A percentile compares a stretch with the other conserved stretches of the same genome.
These are phyloP conservation scores for Lepilemur septentrionalis DNA, from an alignment of 2,797 vertebrate species.

Conservation along the genomic window DNA sequence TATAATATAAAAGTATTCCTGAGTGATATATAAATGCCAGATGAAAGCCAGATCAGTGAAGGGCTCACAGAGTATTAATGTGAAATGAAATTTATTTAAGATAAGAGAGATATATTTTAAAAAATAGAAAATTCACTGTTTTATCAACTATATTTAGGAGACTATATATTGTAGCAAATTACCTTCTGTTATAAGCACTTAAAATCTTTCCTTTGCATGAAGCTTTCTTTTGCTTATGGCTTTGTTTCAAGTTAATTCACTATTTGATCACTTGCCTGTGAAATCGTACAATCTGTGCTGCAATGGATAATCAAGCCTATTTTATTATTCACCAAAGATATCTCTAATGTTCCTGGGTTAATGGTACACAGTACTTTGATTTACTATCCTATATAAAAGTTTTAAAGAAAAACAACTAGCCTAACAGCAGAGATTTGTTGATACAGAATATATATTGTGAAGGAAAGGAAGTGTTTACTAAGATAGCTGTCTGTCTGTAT, in stretches of 20 bases:
- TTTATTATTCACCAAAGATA: conserved; percentile 50
- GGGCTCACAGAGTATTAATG: background rate
- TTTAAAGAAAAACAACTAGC: background rate
- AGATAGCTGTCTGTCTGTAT: background rate
- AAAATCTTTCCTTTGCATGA: background rate
- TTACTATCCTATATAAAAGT: background rate
- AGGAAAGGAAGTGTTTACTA: background rate
- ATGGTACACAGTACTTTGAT: background rate
- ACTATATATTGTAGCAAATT: background rate
- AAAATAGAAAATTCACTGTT: background rate
- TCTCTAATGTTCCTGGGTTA: conserved; percentile 38
- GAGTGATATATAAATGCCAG: background rate
- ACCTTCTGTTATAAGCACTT: conserved; percentile 16
- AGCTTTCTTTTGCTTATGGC: conserved; percentile 39
- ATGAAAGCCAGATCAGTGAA: background rate
- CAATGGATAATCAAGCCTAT: conserved; percentile 40
- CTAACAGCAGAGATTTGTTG: background rate
- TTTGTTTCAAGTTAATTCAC: conserved; percentile 53
- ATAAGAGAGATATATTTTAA: background rate
- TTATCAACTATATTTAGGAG: background rate
- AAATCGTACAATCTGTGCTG: conserved; percentile 42
- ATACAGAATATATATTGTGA: background rate
- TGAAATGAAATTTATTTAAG: background rate
- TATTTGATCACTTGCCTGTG: conserved; percentile 49
- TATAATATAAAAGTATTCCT: background rate